A percentile compares a stretch with the other conserved stretches of the same genome.
These are phyloP conservation scores for Ganaspis brasiliensis DNA, from an alignment of 2,888 invertebrate species.

Conservation along the genomic window DNA sequence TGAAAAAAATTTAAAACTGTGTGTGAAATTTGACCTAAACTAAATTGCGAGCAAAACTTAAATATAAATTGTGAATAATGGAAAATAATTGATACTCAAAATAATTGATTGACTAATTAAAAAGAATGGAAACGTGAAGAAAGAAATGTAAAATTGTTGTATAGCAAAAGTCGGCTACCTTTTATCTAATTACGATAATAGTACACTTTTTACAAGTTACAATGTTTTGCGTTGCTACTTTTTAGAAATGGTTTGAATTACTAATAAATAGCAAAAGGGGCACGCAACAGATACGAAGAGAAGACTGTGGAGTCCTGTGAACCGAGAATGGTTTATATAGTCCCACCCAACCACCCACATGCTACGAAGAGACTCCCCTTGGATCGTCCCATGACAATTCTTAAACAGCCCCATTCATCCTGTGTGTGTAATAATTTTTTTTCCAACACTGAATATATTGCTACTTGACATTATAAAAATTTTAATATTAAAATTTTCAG, in stretches of 20 bases:
- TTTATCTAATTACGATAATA: background rate
- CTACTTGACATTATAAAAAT: no score
- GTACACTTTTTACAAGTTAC: background rate
- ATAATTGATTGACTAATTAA: background rate
- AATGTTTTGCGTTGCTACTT: background rate
- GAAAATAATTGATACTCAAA: no score
- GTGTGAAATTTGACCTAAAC: no score
- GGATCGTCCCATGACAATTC: constrained; percentile 23
- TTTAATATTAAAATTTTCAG: no score
- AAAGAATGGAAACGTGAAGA: background rate
- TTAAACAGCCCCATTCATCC: background rate
- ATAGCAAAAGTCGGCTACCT: background rate
- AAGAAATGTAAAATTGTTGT: background rate
- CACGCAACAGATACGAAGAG: constrained; percentile 61
- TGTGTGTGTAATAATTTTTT: background rate
- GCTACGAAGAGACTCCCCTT: constrained; percentile 42
- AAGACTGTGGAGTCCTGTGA: constrained; percentile 68
- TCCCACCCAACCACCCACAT: constrained; percentile 70
- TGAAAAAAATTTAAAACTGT: no score
- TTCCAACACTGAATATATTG: background rate
- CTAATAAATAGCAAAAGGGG: constrained; percentile 34
- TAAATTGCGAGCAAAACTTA: no score
- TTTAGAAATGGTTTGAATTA: constrained; percentile 11
- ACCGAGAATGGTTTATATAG: constrained; percentile 73
- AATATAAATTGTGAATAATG: no score